These are phyloP conservation scores for Propithecus coquereli DNA, from an alignment of 2,113 vertebrate species.

Conservation along the genomic window DNA sequence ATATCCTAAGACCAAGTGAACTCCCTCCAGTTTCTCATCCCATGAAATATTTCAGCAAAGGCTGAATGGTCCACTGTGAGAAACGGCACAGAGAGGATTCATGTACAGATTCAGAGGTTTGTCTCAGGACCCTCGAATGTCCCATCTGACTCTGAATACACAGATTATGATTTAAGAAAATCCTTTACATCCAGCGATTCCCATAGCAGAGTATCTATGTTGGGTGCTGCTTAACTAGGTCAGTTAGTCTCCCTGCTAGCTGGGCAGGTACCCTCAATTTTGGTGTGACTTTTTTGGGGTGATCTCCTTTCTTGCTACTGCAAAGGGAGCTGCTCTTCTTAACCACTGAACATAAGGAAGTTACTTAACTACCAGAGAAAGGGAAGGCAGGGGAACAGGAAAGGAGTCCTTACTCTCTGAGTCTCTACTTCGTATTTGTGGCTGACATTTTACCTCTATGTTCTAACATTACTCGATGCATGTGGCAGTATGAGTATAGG, in stretches of 20 bases:
- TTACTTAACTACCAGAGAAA: conserved; percentile 2
- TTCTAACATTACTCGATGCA: neutral
- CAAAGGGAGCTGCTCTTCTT: neutral
- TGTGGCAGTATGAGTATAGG: neutral
- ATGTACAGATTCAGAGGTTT: neutral
- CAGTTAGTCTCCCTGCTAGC: neutral
- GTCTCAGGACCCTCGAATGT: neutral
- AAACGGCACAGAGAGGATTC: neutral
- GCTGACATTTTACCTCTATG: neutral
- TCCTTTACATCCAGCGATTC: neutral
- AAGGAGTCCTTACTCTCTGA: neutral
- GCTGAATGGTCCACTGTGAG: neutral
- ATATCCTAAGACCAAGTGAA: neutral
- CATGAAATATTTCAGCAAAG: neutral
- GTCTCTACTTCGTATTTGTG: neutral
- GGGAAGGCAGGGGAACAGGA: neutral
- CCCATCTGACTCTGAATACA: neutral
- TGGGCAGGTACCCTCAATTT: neutral
- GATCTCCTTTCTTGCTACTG: neutral
- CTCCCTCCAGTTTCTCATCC: neutral
- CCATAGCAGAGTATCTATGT: neutral
- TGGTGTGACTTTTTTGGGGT: neutral
- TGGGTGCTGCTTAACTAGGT: neutral
- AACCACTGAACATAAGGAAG: neutral
- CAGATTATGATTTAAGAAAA: neutral